These are phyloP conservation scores for Caenorhabditis macrosperma DNA, from an alignment of 2,888 invertebrate species.

Conservation along the genomic window DNA sequence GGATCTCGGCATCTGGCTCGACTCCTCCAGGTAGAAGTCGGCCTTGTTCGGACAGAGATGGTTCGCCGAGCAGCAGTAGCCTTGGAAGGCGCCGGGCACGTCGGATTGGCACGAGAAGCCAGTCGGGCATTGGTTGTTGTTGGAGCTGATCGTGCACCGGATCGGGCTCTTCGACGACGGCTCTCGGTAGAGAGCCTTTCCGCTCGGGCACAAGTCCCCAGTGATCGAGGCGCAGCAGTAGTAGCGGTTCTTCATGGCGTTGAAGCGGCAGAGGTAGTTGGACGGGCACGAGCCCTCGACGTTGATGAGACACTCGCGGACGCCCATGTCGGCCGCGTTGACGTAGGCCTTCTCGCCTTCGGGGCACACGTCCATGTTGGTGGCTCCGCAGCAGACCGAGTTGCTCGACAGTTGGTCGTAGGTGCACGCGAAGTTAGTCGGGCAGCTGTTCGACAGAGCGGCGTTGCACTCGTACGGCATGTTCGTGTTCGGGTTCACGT, in stretches of 20 bases:
- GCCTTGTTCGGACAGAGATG: conserved; percentile 79
- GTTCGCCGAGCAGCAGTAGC: conserved; percentile 78
- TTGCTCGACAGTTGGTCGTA: conserved; percentile 76
- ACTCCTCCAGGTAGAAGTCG: conserved; percentile 78
- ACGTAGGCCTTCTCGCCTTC: conserved; percentile 80
- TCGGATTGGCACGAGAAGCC: conserved; percentile 78
- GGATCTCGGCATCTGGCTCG: conserved; percentile 76
- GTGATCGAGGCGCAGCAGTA: conserved; percentile 79
- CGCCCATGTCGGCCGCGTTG: conserved; percentile 78
- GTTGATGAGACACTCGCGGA: conserved; percentile 79
- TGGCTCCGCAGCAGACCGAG: conserved; percentile 79
- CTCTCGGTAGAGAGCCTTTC: conserved; percentile 78
- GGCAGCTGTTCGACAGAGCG: conserved; percentile 78
- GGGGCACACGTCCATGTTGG: conserved; percentile 79
- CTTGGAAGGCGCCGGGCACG: conserved; percentile 78
- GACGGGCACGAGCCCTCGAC: conserved; percentile 77
- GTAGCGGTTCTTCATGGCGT: conserved; percentile 76
- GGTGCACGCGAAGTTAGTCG: conserved; percentile 78
- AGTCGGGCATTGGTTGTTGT: conserved; percentile 74
- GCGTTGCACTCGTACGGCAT: conserved; percentile 78
- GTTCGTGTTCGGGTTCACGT: conserved; percentile 79
- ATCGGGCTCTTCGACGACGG: conserved; percentile 75
- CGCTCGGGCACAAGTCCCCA: conserved; percentile 78
- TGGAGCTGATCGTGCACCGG: conserved; percentile 75
- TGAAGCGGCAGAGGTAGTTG: conserved; percentile 79